Evolutionary conservation across 2,888 invertebrate genomes (phyloP).

Genomic region (Onchidella celtica): DNA sequence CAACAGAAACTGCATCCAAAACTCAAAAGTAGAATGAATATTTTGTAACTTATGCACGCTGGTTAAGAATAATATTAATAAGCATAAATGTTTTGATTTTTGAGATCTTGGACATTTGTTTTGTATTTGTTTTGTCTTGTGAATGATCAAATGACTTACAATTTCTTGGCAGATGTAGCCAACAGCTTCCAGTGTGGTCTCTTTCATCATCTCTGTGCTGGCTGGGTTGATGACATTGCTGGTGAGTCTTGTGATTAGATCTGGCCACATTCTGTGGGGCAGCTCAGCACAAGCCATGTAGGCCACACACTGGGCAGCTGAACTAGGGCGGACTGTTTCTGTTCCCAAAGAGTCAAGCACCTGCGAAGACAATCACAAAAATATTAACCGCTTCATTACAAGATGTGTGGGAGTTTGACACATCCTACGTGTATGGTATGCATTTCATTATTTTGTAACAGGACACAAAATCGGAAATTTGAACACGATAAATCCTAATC

Average conservation of each 20-base stretch:
- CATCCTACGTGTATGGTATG: no score
- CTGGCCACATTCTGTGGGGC: conserved; percentile 94
- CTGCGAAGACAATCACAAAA: conserved; percentile 81
- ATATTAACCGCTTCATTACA: no score
- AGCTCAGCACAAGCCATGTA: conserved; percentile 98
- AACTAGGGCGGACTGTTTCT: conserved; percentile 95
- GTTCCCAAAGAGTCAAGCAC: conserved; percentile 96
- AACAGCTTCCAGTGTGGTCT: conserved; percentile 97
- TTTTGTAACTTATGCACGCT: not conserved
- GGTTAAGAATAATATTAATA: no score
- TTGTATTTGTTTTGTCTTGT: no score
- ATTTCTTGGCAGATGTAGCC: conserved; percentile 99
- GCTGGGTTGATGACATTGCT: conserved; percentile 90
- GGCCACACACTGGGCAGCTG: conserved; percentile 99
- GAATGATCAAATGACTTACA: no score
- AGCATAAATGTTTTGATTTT: no score
- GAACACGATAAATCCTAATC: no score
- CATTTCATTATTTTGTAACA: no score
- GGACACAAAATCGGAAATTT: no score
- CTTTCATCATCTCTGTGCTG: conserved; percentile 96
- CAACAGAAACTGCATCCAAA: no score
- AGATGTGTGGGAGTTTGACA: no score
- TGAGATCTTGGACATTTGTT: no score
- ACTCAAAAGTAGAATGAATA: not conserved
- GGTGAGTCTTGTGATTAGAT: conserved; percentile 91